Evolutionary conservation across 1,140 invertebrate genomes (phyloP).

Genomic region (Hermatobates lingyangjiaoensis): DNA sequence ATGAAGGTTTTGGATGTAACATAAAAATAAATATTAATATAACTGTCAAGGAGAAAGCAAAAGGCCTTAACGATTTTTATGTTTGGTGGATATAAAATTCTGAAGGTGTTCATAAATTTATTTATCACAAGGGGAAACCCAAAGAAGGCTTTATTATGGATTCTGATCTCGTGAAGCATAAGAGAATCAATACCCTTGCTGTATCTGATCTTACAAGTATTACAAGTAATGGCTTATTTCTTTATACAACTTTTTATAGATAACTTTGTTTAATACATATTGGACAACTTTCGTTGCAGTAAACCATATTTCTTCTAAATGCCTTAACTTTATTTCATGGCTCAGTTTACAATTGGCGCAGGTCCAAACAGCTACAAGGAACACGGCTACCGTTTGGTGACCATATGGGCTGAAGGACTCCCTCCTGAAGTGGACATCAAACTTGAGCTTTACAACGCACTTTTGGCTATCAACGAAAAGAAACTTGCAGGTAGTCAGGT

Average conservation of each 20-base stretch:
- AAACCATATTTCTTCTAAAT: not conserved
- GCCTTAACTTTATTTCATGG: no score
- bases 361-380: conserved; percentile 54
- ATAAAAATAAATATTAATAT: no score
- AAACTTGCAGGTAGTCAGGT: conserved; percentile 34
- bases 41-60: no score
- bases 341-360: no score
- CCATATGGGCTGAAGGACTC: conserved; percentile 49
- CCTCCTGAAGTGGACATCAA: conserved; percentile 36
- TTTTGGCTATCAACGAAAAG: conserved; percentile 39
- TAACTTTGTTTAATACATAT: no score
- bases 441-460: conserved; percentile 42
- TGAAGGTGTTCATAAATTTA: no score
- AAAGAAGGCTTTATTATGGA: no score
- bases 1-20: no score
- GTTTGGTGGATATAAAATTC: no score
- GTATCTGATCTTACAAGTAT: not conserved
- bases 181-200: not conserved
- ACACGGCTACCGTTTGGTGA: conserved; percentile 46
- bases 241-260: not conserved
- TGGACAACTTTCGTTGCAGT: not conserved
- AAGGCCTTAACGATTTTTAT: no score
- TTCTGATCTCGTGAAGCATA: not conserved
- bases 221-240: not conserved
- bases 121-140: no score